Evolutionary conservation across 2,113 vertebrate species (phyloP), one percentile per base, ranked within the genome.

Genomic region (Crotalus helleri): DNA sequence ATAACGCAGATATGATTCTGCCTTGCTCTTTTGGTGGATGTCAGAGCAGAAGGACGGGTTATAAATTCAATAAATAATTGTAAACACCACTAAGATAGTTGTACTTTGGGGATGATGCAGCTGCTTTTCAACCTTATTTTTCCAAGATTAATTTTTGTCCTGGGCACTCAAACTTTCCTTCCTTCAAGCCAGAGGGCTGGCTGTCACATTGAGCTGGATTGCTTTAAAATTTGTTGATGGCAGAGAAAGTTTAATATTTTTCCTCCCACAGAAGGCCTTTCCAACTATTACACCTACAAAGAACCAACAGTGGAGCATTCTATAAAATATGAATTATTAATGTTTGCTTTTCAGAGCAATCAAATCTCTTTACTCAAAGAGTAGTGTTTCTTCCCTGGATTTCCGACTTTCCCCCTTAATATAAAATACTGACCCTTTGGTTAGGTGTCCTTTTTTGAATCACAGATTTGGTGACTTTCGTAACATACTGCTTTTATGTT

Each of bases 291-390:
- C 94, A 92, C 91, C 92, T 96, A 94, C 94, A 91, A 95, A 94
- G 94, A 97, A 87, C 94, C 93, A 96, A 95, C 91, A 97, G 94
- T 94, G 93, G 91, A 97, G 94, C 95, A 87, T 85, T 95, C 96
- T 94, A 93, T 96, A 95, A 96, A 97, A 97, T 97, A 97, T 98
- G 96, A 97, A 98, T 98, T 98, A 97, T 97, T 97, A 96, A 98
- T 97, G 92, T 95, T 90, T 94, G 93, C 91, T 96, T 81, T 97
- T 97, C 95, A 95, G 87, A 58, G 95, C 93, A 96, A 94, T 91
- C 94, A 93, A 96, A 96, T 95, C 96, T 93, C 93, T 97, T 96
- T 96, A 96, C 91, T 90, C 91, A 94, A 96, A 93, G 58, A 97
- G 93, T 53, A 94, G 55, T 90, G 92, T 97, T 97, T 97, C 95